Evolutionary conservation across 2,113 vertebrate species (phyloP).

Genomic region (Spilogale gracilis): DNA sequence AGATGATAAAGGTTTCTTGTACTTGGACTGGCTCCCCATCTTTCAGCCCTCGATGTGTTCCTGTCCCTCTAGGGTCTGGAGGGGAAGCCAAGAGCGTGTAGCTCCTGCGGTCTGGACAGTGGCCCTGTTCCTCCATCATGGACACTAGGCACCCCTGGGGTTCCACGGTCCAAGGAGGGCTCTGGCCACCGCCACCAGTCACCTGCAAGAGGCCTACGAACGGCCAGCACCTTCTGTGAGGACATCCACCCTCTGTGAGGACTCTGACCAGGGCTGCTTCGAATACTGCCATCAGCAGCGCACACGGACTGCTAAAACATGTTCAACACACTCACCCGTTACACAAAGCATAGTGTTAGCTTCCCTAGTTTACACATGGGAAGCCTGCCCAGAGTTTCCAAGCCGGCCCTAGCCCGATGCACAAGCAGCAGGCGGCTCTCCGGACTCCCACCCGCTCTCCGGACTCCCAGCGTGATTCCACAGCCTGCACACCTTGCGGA

Average conservation of each 20-base stretch:
- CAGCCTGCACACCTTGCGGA: not conserved
- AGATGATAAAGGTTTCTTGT: not conserved
- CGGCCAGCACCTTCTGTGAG: not conserved
- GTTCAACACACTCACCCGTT: too few species aligned
- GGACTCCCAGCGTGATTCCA: not conserved
- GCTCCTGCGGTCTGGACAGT: not conserved
- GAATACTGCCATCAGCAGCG: not conserved
- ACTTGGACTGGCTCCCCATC: not conserved
- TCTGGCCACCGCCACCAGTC: not conserved
- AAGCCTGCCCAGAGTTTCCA: not conserved
- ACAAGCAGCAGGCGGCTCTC: not conserved
- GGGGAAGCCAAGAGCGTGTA: not conserved
- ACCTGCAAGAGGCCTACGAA: not conserved
- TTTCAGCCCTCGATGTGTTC: rapidly evolving
- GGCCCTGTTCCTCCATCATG: rapidly evolving
- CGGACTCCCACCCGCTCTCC: not conserved
- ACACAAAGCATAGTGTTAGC: not conserved
- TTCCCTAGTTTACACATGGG: not conserved
- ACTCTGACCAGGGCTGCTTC: rapidly evolving
- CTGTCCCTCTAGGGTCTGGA: not conserved
- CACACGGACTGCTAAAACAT: rapidly evolving
- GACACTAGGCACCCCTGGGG: not conserved
- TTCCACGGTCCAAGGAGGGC: not conserved
- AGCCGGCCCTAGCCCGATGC: not conserved
- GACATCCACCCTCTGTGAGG: too few species aligned